phyloP scores from a whole-genome alignment of 2,797 vertebrate genomes.

The Ptychadena robeensis region DNA sequence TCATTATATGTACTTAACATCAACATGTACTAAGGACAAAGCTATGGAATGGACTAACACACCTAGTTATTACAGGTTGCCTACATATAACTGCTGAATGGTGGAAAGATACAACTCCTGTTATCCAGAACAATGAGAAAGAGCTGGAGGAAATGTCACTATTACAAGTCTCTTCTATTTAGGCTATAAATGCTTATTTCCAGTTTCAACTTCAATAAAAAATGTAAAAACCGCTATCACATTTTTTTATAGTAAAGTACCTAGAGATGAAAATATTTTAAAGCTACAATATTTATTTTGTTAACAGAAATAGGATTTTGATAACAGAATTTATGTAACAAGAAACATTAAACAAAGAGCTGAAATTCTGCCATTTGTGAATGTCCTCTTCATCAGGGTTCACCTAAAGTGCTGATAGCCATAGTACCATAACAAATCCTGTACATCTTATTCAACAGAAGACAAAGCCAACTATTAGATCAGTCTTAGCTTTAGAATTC shows the following conservation, averaged over 20 bases:
- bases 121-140: too few species aligned
- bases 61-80: too few species aligned
- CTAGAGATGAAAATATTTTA: neutral
- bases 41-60: too few species aligned
- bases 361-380: neutral
- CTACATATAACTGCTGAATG: too few species aligned
- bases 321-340: neutral
- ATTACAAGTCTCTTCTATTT: too few species aligned
- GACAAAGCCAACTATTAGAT: neutral
- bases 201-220: too few species aligned
- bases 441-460: neutral
- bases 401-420: constrained; percentile 1
- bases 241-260: neutral
- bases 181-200: too few species aligned
- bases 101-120: too few species aligned
- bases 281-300: too few species aligned
- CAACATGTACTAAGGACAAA: too few species aligned
- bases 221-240: neutral
- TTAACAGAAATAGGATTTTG: neutral
- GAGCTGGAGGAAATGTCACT: too few species aligned
- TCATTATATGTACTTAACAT: too few species aligned
- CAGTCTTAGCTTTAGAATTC: neutral
- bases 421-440: neutral
- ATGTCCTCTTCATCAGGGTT: constrained; percentile 3
- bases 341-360: neutral